These are phyloP conservation scores for Peromyscus polionotus DNA, from an alignment of 2,113 vertebrate species.

Conservation along the genomic window DNA sequence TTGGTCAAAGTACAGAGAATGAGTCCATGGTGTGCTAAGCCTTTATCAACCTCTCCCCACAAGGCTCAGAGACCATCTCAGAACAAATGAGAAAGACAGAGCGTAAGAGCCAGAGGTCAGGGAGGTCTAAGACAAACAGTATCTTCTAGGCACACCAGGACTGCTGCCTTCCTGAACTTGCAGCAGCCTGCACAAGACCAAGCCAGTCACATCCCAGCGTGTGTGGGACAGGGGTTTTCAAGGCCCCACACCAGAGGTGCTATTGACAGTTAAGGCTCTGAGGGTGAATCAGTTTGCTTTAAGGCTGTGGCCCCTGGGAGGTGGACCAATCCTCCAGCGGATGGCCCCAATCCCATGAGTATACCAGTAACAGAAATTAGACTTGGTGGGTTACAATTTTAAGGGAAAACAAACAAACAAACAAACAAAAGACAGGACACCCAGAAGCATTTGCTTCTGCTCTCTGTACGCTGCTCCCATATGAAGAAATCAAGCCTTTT, in stretches of 20 bases:
- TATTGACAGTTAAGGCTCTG: neutral
- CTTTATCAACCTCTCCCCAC: neutral
- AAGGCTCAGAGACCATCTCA: neutral
- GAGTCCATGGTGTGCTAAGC: neutral
- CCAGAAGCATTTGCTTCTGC: neutral
- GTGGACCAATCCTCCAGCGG: neutral
- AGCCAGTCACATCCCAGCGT: neutral
- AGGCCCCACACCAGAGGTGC: neutral
- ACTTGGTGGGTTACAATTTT: neutral
- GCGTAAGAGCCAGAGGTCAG: neutral
- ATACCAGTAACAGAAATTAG: neutral
- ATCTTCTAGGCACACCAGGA: neutral
- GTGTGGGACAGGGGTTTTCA: neutral
- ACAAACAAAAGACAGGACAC: neutral
- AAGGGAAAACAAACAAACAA: neutral
- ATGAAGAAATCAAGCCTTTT: neutral
- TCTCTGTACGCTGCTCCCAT: too few relatives aligned
- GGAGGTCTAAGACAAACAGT: neutral
- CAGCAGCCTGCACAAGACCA: neutral
- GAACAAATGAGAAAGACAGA: neutral
- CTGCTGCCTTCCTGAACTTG: neutral
- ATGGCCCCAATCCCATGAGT: neutral
- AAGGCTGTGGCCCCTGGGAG: neutral
- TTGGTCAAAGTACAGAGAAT: neutral
- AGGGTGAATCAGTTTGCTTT: neutral